Base-by-base conservation (phyloP, 2,113 vertebrate species). In the Perca flavescens region DNA sequence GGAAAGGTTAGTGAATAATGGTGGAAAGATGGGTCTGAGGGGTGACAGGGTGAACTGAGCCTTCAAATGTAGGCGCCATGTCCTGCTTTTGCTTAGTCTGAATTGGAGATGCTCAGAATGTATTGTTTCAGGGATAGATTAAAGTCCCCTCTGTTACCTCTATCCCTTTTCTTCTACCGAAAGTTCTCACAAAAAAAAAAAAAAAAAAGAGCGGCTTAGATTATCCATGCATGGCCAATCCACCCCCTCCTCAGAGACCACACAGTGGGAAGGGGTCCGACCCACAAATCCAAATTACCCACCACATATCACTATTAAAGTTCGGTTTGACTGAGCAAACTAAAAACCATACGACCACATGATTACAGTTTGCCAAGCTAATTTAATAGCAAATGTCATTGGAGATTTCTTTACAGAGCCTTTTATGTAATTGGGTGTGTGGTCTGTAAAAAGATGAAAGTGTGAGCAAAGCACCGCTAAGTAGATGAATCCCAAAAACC, bases 141-240 rank as follows among this genome's bases (percentile, higher is more conserved):
- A 83, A 95, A 93, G 89, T 83, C 89, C 78, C 93, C 87, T 84
- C 64, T 67, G 58, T 65, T 80, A 83, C 50, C 46, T 58, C 64
- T 70, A 74, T 60, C 36, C 43, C 52, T 68, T 77, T 79, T 36
- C 73, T 75, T 74, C 69, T 40, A 58, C 61, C 61, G 40, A 69
- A 85, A 83, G 58, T 77, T 77, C 80, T 67, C 54, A 78, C 43
- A 61, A 53, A 52, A 92, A 88, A 93, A 89, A 91, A 79, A 94
- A 61, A 53, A 52, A 92, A 88, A 93, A 89, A 91, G 79, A 94
- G 86, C 67, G 74, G 91, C 95, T 95, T 91, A 94, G 95, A 95
- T 96, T 96, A 97, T 92, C 94, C 94, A 96, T 94, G 82, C 96
- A 94, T 94, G 83, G 90, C 95, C 93, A 95, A 94, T 90, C 74